phyloP scores from a whole-genome alignment of 1,140 invertebrate genomes.

The Panagrolaimus sp. region DNA sequence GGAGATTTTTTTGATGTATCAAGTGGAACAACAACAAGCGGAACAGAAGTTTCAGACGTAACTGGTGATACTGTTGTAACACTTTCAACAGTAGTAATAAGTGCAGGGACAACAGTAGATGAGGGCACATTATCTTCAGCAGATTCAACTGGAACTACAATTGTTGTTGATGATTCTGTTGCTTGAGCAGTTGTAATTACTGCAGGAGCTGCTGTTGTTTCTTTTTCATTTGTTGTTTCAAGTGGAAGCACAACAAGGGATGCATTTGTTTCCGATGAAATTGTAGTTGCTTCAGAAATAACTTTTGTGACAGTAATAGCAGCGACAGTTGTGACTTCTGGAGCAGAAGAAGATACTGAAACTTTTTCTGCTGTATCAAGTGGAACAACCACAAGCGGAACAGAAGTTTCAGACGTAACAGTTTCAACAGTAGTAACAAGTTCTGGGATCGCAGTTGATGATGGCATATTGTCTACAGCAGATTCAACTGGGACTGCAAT shows the following conservation, averaged over 20 bases:
- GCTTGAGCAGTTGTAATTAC: no score
- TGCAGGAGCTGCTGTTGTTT: no score
- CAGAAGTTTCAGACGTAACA: not conserved
- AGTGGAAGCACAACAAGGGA: no score
- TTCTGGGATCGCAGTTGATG: not conserved
- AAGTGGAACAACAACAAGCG: not conserved
- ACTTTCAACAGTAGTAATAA: not conserved
- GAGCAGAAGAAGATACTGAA: not conserved
- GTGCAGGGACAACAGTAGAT: constrained; percentile 4
- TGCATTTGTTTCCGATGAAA: no score
- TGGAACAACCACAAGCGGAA: not conserved
- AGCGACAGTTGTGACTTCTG: constrained; percentile 6
- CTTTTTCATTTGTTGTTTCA: no score
- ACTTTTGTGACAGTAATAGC: not conserved
- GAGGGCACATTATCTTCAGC: not conserved
- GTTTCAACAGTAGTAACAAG: not conserved
- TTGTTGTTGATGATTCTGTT: no score
- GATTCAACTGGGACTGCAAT: no score
- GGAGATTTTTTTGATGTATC: not conserved
- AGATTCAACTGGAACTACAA: no score
- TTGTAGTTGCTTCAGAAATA: no score
- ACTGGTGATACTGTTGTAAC: not conserved
- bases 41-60: not conserved
- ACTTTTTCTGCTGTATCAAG: not conserved
- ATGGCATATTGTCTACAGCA: not conserved